phyloP scores from a whole-genome alignment of 2,113 vertebrate genomes.

The Osmerus eperlanus region DNA sequence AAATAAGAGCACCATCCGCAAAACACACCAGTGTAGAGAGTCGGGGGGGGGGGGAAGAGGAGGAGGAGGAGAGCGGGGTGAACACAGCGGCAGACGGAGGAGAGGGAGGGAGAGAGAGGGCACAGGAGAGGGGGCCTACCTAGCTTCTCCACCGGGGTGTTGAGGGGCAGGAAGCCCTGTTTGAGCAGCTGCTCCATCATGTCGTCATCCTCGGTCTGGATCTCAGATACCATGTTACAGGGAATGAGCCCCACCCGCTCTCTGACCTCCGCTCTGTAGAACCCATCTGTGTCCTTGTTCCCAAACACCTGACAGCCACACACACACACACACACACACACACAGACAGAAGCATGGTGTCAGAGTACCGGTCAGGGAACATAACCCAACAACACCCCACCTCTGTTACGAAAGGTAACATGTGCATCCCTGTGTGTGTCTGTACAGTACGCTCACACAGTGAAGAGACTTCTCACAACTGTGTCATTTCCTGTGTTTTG shows the following conservation, averaged over 20 bases:
- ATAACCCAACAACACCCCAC: not conserved
- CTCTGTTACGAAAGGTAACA: not conserved
- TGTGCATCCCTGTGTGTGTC: not conserved
- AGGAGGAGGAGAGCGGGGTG: not conserved
- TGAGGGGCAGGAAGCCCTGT: slow-evolving; percentile 94
- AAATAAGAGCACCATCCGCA: slow-evolving; percentile 1
- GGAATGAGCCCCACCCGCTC: slow-evolving; percentile 88
- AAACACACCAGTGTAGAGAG: not conserved
- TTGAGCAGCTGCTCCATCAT: slow-evolving; percentile 94
- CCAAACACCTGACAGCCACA: slow-evolving; percentile 82
- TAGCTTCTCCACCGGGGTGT: slow-evolving; percentile 91
- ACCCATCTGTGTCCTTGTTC: slow-evolving; percentile 92
- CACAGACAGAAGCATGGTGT: not conserved
- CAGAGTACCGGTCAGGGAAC: not conserved
- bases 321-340: slow-evolving; percentile 10
- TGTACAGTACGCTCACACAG: too few relatives aligned
- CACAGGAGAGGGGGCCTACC: slow-evolving; percentile 64
- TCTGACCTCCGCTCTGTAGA: slow-evolving; percentile 90
- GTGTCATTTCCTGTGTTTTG: too few relatives aligned
- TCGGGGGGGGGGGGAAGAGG: not conserved
- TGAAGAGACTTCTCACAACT: too few relatives aligned
- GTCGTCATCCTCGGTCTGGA: slow-evolving; percentile 91
- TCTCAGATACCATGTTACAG: slow-evolving; percentile 98
- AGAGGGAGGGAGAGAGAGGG: too few relatives aligned
- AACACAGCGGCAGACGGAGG: not conserved